A percentile compares a stretch with the other conserved stretches of the same genome.
Conservation (phyloP, 2,888 invertebrate genomes). For the Deladenus siricidicola region DNA sequence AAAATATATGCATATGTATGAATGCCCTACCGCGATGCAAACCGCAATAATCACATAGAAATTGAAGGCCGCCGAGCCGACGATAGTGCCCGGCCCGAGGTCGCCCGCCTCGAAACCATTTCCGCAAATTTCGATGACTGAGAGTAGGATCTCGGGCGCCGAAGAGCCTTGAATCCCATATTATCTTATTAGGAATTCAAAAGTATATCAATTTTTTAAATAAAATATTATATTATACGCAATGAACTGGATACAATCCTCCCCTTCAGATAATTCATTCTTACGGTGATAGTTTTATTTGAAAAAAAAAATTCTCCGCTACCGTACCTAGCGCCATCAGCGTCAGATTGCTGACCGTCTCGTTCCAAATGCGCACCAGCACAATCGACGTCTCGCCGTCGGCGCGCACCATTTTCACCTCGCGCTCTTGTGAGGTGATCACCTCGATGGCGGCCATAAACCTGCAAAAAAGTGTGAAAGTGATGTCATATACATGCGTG, state of each 20-base stretch:
- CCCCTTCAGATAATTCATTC: too few relatives aligned
- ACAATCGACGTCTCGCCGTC: constrained; percentile 42
- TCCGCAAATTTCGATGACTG: constrained; percentile 93
- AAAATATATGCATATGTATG: not conserved
- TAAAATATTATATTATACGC: too few relatives aligned
- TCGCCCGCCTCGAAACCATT: constrained; percentile 78
- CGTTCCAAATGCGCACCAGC: constrained; percentile 88
- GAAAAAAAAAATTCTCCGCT: too few relatives aligned
- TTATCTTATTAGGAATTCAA: not conserved
- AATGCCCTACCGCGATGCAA: constrained; percentile 62
- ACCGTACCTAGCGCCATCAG: constrained; percentile 79
- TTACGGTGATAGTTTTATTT: too few relatives aligned
- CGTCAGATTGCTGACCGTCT: constrained; percentile 83
- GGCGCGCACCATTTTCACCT: constrained; percentile 73
- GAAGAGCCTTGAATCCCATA: constrained; percentile 65
- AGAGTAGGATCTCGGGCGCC: constrained; percentile 91
- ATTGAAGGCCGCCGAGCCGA: constrained; percentile 96
- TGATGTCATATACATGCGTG: too few relatives aligned
- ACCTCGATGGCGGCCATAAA: constrained; percentile 99
- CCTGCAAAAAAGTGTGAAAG: constrained; percentile 22
- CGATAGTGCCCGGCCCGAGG: constrained; percentile 66
- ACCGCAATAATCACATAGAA: constrained; percentile 92
- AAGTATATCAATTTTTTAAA: not conserved
- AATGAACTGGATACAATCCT: too few relatives aligned
- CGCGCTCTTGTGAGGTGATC: constrained; percentile 92